phyloP scores from a whole-genome alignment of 2,797 vertebrate genomes.

The Enteromius anoplus region DNA sequence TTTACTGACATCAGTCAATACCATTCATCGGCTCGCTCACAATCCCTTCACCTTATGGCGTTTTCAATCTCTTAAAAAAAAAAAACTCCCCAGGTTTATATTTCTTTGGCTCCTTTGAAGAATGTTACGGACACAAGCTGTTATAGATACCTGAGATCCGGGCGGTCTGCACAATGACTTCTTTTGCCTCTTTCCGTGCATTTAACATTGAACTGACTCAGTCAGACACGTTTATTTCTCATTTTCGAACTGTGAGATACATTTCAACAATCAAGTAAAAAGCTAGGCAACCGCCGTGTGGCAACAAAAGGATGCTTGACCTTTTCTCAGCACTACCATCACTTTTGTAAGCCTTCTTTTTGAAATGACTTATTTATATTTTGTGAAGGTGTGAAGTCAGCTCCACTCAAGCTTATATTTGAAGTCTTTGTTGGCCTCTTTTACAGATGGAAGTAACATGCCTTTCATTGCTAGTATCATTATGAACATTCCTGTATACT shows the following conservation, averaged over 20 bases:
- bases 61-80: conserved; percentile 24
- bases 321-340: background rate
- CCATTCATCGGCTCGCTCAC: conserved; percentile 31
- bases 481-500: no score
- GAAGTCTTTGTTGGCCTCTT: background rate
- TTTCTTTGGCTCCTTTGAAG: conserved; percentile 33
- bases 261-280: background rate
- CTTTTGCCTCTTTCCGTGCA: conserved; percentile 28
- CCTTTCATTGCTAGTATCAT: background rate
- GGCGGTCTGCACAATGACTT: conserved; percentile 18
- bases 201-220: conserved; percentile 2
- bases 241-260: background rate
- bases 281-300: background rate
- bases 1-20: conserved; percentile 46
- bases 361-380: background rate
- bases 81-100: conserved; percentile 24
- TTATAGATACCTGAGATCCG: background rate
- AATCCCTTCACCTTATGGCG: conserved; percentile 32
- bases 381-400: background rate
- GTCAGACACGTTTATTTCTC: background rate
- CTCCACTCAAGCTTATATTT: background rate
- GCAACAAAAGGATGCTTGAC: background rate
- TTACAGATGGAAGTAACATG: background rate
- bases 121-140: conserved; percentile 2
- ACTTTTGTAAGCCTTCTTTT: background rate